Evolutionary conservation across 2,797 vertebrate species (phyloP).

Genomic region (Scolopax bukidnonensis): DNA sequence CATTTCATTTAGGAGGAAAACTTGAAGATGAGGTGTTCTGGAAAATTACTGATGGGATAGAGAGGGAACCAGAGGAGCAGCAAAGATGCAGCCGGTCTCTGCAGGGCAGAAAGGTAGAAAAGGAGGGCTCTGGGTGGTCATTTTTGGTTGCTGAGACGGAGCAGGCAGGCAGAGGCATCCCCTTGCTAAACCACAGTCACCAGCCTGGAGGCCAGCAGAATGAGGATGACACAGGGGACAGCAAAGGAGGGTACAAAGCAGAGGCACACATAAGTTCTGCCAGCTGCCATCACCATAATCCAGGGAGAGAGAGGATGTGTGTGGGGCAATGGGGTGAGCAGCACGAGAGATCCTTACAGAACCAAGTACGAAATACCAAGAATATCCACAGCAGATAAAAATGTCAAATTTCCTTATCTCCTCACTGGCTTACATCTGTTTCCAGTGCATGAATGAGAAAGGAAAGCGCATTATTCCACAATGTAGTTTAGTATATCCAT

Average conservation of each 20-base stretch:
- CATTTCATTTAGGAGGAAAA: background rate
- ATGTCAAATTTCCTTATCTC: background rate
- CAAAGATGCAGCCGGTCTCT: background rate
- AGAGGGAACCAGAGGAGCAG: background rate
- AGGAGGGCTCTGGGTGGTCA: background rate
- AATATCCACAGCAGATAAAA: background rate
- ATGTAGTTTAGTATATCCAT: background rate
- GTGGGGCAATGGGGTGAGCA: background rate
- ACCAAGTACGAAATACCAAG: background rate
- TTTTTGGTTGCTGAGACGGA: background rate
- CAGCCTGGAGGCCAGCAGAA: background rate
- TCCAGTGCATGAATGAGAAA: background rate
- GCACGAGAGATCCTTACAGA: background rate
- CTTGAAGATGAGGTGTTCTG: background rate
- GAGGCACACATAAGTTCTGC: background rate
- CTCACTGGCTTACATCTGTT: background rate
- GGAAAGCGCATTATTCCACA: background rate
- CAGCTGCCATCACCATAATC: background rate
- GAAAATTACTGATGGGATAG: background rate
- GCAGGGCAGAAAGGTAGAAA: background rate
- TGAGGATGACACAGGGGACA: background rate
- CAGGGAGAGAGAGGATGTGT: accelerated
- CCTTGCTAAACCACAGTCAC: background rate
- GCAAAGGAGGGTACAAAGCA: background rate
- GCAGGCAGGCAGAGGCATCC: background rate